Base-by-base conservation (phyloP, 2,888 invertebrate genomes). In the Desoria tigrina region DNA sequence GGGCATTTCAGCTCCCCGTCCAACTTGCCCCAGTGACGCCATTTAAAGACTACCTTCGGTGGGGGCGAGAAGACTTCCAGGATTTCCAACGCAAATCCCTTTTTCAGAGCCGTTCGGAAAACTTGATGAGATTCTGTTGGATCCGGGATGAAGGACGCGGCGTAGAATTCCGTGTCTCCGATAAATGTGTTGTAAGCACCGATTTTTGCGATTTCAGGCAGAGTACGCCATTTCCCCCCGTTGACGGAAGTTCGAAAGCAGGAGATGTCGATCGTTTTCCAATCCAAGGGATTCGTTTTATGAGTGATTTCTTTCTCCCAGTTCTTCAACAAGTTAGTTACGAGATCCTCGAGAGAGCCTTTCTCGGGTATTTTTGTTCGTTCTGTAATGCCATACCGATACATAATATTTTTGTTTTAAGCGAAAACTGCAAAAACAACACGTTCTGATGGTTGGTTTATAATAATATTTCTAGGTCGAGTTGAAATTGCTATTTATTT, bases 281-380 rank as follows among this genome's bases (percentile, higher is more conserved):
- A 74, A 9, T 74, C 65, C 16, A n/a, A 26, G 2, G 59, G 53
- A 18, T 73, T 60, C 11, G 66, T 42, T 68, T 79, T 79, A 63
- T 79, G 79, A 0, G 77, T 70, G 9, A 75, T 72, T 65, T 79
- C 79, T 77, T 78, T 77, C 68, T 79, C 79, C 79, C 79, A 79
- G 11, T 78, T 78, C 71, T 79, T 79, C 1, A 79, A 77, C 23
- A 79, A 61, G 63, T 79, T 78, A 62, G 79, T 79, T 3, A 79
- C 78, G 6, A 77, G 42, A 62, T 77, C 77, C 63, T 78, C 79
- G 51, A 79, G 62, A 2, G 78, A 79, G 1, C 74, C 78, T 1
- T 63, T 68, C 26, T 53, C 24, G 60, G 79, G 79, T 18, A 61
- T 58, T 32, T 53, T 71, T 2, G 66, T 72, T 60, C 71, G 50